Evolutionary conservation across 2,797 vertebrate genomes (phyloP), one percentile per base, ranked within the genome.

Genomic region (Danio jaintianensis): DNA sequence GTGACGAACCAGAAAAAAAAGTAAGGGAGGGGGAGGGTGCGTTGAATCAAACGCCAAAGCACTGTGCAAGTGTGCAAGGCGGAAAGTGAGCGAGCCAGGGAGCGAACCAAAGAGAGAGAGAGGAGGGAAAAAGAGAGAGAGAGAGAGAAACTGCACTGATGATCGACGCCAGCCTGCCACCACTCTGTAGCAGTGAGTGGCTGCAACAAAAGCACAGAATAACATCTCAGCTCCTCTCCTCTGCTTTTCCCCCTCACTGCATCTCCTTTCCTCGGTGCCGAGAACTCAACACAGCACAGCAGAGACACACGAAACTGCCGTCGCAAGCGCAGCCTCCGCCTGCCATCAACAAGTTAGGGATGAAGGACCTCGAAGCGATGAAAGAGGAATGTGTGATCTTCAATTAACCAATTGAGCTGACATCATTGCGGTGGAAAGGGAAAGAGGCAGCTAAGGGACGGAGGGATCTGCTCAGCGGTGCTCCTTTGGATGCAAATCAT

Each of bases 311-410:
- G 93, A 94, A 95, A 94, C 94, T 93, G 93, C 93, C 92, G 77
- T 92, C 91, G 91, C 92, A 94, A 94, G 90, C 86, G 83, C 87
- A 89, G 89, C 91, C 90, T 87, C 86, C 83, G 88, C 85, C 93
- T 94, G 94, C 93, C 97, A 97, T 98, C 97, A 99, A 99, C 97
- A 98, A 98, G 97, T 98, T 97, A 95, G 91, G 94, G 90, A 82
- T 90, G 91, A 91, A 91, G 89, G 93, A 96, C 92, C 92, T 90
- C 90, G 91, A 87, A 88, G 91, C 92, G 91, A 92, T 82, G 79
- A 93, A 90, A 92, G 90, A 89, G 87, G 90, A 91, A 90, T 85
- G 87, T 88, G 87, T 91, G 92, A 92, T 94, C 93, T 93, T 92
- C 92, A 94, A 94, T 95, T 96, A 95, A 95, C 85, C 92, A 89